Percentiles rank a stretch among this genome's conserved stretches.
Conservation (phyloP, 1,140 invertebrate genomes). For the Telenomus remus region DNA sequence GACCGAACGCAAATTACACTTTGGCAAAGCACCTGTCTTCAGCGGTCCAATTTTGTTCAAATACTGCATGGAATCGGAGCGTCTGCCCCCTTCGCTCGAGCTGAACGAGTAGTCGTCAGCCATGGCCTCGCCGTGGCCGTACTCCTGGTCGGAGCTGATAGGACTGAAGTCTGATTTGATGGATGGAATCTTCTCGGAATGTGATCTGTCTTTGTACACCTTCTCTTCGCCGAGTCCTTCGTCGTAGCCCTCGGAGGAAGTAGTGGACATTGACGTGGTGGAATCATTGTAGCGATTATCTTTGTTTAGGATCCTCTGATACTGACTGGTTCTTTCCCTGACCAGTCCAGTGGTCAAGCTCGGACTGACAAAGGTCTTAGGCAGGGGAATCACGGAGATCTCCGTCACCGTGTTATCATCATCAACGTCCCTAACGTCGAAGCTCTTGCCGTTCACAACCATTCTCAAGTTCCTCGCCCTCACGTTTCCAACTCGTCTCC, state of each 20-base stretch:
- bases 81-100: constrained; percentile 76
- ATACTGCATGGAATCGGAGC: constrained; percentile 63
- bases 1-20: constrained; percentile 68
- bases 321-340: constrained; percentile 74
- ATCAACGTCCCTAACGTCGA: constrained; percentile 78
- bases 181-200: constrained; percentile 71
- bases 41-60: constrained; percentile 59
- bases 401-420: constrained; percentile 78
- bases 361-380: constrained; percentile 68
- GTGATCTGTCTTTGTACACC: constrained; percentile 73
- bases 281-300: constrained; percentile 71
- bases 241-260: constrained; percentile 75
- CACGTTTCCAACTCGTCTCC: constrained; percentile 66
- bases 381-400: constrained; percentile 77
- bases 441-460: constrained; percentile 77
- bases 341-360: constrained; percentile 72
- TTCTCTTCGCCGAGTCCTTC: constrained; percentile 76
- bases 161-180: constrained; percentile 71
- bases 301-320: constrained; percentile 74
- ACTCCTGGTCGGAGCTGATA: constrained; percentile 74
- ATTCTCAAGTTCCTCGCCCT: constrained; percentile 77
- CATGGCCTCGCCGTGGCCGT: constrained; percentile 81
- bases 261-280: constrained; percentile 73
- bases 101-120: constrained; percentile 80
- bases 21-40: constrained; percentile 65